Evolutionary conservation across 1,140 invertebrate genomes (phyloP).

Genomic region (Mizuhopecten yessoensis): DNA sequence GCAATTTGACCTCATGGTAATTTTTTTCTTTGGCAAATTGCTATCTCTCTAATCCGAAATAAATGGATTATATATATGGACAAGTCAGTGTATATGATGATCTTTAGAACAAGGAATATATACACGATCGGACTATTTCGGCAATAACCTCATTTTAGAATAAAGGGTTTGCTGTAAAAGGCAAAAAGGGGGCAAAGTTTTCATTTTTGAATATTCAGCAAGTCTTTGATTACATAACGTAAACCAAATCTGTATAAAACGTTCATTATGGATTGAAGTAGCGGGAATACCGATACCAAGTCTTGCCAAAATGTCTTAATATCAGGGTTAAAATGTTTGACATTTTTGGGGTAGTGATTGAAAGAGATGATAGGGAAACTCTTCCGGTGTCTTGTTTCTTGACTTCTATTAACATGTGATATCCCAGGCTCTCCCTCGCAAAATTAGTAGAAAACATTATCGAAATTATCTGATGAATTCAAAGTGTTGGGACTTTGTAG

Average conservation of each 20-base stretch:
- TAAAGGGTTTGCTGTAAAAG: not conserved
- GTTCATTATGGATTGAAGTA: not conserved
- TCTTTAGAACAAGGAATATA: not conserved
- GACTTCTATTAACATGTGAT: not conserved
- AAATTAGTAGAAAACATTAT: not conserved
- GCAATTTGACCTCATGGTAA: conserved; percentile 8
- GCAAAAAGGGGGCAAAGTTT: not conserved
- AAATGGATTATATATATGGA: not conserved
- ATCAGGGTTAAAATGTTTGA: not conserved
- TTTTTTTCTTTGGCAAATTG: not conserved
- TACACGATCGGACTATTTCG: not conserved
- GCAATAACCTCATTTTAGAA: no score
- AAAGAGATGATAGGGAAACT: not conserved
- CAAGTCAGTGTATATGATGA: not conserved
- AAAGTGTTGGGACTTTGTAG: conserved; percentile 9
- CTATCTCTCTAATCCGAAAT: not conserved
- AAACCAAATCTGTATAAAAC: not conserved
- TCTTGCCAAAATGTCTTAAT: conserved; percentile 7
- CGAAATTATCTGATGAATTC: conserved; percentile 28
- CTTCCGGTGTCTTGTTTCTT: conserved; percentile 23
- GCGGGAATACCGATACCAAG: not conserved
- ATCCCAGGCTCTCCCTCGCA: not conserved
- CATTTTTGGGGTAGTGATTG: conserved; percentile 2
- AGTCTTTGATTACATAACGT: not conserved
- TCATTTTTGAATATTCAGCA: not conserved